Evolutionary conservation across 2,113 vertebrate species (phyloP).

Genomic region (Condylura cristata): DNA sequence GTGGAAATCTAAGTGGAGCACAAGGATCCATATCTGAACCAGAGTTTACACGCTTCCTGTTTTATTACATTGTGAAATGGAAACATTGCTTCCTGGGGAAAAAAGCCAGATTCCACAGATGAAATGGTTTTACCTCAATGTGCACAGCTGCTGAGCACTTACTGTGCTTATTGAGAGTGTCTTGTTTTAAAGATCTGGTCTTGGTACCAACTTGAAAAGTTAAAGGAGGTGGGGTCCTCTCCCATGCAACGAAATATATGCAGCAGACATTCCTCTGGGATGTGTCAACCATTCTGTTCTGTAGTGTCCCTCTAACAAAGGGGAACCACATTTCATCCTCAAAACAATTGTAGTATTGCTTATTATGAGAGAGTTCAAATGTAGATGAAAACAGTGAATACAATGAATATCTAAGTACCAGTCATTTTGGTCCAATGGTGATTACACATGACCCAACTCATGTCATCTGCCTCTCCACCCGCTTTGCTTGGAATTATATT

Average conservation of each 20-base stretch:
- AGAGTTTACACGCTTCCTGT: conserved; percentile 54
- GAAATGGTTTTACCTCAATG: neutral
- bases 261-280: neutral
- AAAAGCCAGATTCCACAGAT: neutral
- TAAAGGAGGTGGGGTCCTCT: neutral
- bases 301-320: conserved; percentile 11
- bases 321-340: neutral
- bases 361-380: neutral
- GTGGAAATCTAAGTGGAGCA: neutral
- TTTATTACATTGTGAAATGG: conserved; percentile 14
- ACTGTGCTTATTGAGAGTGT: neutral
- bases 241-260: neutral
- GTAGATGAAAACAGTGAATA: neutral
- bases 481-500: neutral
- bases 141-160: neutral
- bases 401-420: neutral
- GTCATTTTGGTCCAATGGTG: neutral
- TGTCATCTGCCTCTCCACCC: neutral
- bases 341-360: neutral
- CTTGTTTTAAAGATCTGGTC: conserved; percentile 19
- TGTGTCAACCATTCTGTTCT: neutral
- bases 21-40: neutral
- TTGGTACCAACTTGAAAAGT: neutral
- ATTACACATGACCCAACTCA: neutral
- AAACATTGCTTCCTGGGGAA: conserved; percentile 57